Conservation (phyloP, 1,140 invertebrate genomes). For the Octopus bimaculoides region DNA sequence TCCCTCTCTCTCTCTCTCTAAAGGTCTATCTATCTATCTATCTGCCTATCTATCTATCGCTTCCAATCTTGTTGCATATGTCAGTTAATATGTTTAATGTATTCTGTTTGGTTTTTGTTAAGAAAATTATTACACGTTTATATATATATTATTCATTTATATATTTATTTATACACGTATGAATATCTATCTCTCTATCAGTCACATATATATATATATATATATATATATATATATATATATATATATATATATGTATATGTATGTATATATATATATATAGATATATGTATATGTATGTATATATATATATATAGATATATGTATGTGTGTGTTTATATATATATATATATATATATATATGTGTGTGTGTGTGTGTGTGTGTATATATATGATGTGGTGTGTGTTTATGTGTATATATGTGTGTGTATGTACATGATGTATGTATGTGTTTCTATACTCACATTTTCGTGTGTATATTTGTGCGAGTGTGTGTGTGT, state of each 20-base stretch:
- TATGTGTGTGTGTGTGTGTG: neutral
- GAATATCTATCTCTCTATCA: neutral
- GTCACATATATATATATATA: neutral
- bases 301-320: neutral
- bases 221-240: conserved; percentile 4
- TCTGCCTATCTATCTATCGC: no score
- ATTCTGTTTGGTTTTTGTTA: no score
- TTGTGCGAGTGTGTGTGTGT: no score
- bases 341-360: neutral
- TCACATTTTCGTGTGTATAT: no score
- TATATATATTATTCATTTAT: no score
- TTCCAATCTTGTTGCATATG: no score
- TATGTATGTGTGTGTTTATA: neutral
- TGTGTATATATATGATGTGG: neutral
- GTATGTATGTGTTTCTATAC: no score
- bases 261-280: neutral
- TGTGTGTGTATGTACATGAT: neutral
- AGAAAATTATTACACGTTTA: no score
- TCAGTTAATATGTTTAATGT: no score
- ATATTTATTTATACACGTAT: no score
- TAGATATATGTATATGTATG: neutral
- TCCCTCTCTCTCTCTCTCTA: no score
- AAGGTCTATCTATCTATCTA: no score
- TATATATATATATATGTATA: neutral
- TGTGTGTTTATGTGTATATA: neutral